Base-by-base conservation (phyloP, 2,113 vertebrate genomes). In the Recurvirostra avosetta region DNA sequence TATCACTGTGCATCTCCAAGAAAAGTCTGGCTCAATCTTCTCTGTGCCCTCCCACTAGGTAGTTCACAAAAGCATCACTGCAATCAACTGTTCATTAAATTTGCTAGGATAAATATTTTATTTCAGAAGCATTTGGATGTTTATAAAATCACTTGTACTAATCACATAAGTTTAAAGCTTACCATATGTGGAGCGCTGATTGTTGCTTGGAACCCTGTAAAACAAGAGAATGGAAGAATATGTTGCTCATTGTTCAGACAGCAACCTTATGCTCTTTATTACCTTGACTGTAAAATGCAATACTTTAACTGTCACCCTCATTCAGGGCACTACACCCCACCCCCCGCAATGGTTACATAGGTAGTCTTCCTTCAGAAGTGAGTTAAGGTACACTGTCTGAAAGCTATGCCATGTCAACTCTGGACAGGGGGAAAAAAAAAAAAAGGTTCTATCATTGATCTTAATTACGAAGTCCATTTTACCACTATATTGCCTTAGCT, bases 151-250 rank as follows among this genome's bases (percentile, higher is more conserved):
- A 77, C 27, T 65, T 77, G 50, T 16, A 70, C 22, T 52, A 82
- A 78, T 76, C 50, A 76, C 8, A 1, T 55, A 58, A 49, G 25
- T 85, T 90, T 82, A 78, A 89, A 92, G 58, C 99, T 96, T 99
- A 99, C 99, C 99, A 99, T 99, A 96, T 99, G 99, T 91, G 99
- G 99, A 88, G 99, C 99, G 95, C 99, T 99, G 98, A 99, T 99
- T 97, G 99, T 99, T 96, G 99, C 99, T 98, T 99, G 99, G 97
- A 99, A 99, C 91, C 99, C 99, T 99, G 97, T 41, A 87, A 97
- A 92, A 96, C n/a, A 98, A 97, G 88, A 95, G 61, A 85, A 97
- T 36, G 77, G 75, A 89, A 71, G 40, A 74, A 72, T 3, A 56
- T 49, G 66, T 47, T 93, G 50, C 53, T 38, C 40, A 3, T 5